Evolutionary conservation across 2,888 invertebrate genomes (phyloP).

Genomic region (Hypercompe scribonia): DNA sequence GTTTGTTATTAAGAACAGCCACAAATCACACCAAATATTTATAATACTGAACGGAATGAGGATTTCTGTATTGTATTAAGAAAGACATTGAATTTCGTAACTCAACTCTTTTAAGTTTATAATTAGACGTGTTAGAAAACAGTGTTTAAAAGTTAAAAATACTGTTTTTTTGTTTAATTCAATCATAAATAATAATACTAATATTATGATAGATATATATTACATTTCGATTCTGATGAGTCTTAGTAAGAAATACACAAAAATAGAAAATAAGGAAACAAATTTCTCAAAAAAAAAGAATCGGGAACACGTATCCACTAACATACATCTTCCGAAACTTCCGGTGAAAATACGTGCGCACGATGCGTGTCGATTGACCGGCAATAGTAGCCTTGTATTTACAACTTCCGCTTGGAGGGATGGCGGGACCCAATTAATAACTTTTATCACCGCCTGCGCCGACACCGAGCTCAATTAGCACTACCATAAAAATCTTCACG

Average conservation of each 20-base stretch:
- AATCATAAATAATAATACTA: no score
- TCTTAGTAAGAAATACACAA: background rate
- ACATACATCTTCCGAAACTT: slow-evolving; percentile 50
- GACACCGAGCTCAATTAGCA: slow-evolving; percentile 79
- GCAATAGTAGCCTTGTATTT: slow-evolving; percentile 83
- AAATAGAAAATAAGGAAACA: background rate
- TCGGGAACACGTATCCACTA: slow-evolving; percentile 8
- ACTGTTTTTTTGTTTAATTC: no score
- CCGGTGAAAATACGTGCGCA: slow-evolving; percentile 64
- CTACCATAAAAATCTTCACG: slow-evolving; percentile 82
- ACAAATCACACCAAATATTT: background rate
- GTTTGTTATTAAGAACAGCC: background rate
- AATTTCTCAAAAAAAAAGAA: background rate
- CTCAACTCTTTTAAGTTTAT: background rate
- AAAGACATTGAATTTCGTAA: background rate
- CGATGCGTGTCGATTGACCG: slow-evolving; percentile 79
- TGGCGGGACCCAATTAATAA: slow-evolving; percentile 84
- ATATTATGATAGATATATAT: background rate
- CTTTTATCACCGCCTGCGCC: slow-evolving; percentile 82
- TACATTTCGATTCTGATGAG: background rate
- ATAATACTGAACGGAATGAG: background rate
- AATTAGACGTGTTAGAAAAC: background rate
- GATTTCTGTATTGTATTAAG: background rate
- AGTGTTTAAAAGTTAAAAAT: no score
- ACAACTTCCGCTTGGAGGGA: slow-evolving; percentile 78